phyloP scores from a whole-genome alignment of 2,113 vertebrate genomes.

The Lates calcarifer region DNA sequence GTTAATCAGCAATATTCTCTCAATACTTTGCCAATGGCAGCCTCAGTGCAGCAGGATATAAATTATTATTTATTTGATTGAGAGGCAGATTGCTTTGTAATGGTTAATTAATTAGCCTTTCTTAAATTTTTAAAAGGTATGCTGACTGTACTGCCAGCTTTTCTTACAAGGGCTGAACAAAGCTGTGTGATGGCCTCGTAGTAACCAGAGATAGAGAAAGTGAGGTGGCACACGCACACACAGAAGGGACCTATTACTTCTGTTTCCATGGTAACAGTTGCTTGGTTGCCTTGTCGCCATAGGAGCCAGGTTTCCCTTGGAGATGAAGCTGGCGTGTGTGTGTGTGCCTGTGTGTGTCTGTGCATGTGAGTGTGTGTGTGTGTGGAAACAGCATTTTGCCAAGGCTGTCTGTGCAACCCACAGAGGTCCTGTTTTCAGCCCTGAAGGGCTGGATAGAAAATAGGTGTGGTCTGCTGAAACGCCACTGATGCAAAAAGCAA shows the following conservation, averaged over 20 bases:
- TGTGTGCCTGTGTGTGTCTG: conserved; percentile 49
- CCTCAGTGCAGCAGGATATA: conserved; percentile 17
- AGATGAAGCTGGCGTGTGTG: conserved; percentile 77
- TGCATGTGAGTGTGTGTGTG: conserved; percentile 47
- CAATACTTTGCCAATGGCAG: conserved; percentile 9
- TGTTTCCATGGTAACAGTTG: conserved; percentile 87
- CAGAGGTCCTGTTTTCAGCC: conserved; percentile 45
- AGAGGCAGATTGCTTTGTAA: conserved; percentile 19
- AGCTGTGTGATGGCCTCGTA: conserved; percentile 51
- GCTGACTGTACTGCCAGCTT: conserved; percentile 16
- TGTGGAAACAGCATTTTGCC: conserved; percentile 60
- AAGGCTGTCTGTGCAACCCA: conserved; percentile 60
- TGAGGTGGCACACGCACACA: conserved; percentile 59
- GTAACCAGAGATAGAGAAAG: conserved; percentile 51
- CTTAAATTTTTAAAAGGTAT: conserved; percentile 36
- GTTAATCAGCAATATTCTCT: conserved; percentile 46
- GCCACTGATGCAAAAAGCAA: conserved; percentile 44
- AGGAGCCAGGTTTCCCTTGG: conserved; percentile 83
- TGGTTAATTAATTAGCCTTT: conserved; percentile 44
- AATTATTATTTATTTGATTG: conserved; percentile 44
- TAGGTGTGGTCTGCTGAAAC: conserved; percentile 68
- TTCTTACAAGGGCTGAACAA: conserved; percentile 41
- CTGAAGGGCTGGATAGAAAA: conserved; percentile 53
- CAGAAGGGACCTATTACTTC: conserved; percentile 80
- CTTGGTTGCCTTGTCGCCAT: conserved; percentile 81